Base-by-base conservation (phyloP, 2,888 invertebrate species). In the Biston stratarius region DNA sequence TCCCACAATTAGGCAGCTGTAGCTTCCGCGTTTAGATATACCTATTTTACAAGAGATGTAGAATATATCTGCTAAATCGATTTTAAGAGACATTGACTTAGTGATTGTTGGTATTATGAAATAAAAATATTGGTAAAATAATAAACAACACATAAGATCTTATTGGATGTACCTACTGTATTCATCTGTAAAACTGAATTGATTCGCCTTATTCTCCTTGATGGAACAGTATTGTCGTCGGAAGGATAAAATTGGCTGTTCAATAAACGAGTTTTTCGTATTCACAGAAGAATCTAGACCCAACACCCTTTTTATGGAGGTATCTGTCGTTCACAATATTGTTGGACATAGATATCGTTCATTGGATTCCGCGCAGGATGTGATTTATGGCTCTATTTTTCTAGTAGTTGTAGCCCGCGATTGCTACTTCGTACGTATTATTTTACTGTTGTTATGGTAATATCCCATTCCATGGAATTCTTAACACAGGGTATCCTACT, bases 341-440 rank as follows among this genome's bases (percentile, higher is more conserved):
- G 77, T 77, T 72, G 73, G 74, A 72, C 75, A 77, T 72, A 72
- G 69, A 74, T 78, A 78, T 77, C 77, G 75, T 74, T 81, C 69
- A 74, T 69, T 61, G 74, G 78, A 80, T 81, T 76, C 73, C 72
- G 70, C 71, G 64, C 72, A 70, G 69, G 62, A 57, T 70, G 70
- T 76, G 79, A 81, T 82, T 79, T 82, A 81, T 83, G 74, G 74
- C 77, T 78, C 79, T 79, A 80, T 77, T 70, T 61, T 75, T 79
- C 38, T 6, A 9, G 8, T 38, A 38, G 38, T 6, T 38, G 38
- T 38, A 38, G 24, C 38, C 6, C 2, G 9, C 38, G 24, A 38
- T 6, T 38, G 38, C 9, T 2, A 38, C 38, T 38, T 38, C 6
- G 38, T 38, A 38, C 38, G 6, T 6, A 38, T 38, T 38, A 9